Conservation (phyloP, 2,113 vertebrate species). For the Coptodon rendalli region DNA sequence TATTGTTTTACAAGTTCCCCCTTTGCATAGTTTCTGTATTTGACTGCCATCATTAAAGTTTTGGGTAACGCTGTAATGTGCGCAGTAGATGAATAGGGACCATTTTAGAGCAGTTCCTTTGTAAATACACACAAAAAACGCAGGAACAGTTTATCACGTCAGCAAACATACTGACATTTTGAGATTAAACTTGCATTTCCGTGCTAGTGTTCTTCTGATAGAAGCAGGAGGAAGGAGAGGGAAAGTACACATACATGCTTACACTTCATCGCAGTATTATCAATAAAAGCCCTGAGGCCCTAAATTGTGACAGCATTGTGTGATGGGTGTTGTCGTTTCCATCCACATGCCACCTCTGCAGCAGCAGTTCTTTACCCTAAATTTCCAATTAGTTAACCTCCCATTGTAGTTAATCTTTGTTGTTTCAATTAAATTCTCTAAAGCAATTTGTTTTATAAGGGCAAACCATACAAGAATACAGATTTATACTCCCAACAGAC, state of each 20-base stretch:
- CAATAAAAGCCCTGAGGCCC: background rate
- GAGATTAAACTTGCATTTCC: background rate
- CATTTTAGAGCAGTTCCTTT: background rate
- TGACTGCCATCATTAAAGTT: background rate
- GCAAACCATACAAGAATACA: background rate
- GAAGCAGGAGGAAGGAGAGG: background rate
- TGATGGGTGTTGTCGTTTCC: slow-evolving; percentile 7
- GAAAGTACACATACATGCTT: background rate
- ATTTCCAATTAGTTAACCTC: background rate
- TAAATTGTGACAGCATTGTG: slow-evolving; percentile 38
- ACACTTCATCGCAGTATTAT: background rate
- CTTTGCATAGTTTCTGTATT: background rate
- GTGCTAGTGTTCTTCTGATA: background rate
- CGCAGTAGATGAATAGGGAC: background rate
- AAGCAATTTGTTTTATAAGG: background rate
- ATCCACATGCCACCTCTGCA: background rate
- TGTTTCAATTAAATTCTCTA: background rate
- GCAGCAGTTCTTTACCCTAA: background rate
- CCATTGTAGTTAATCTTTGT: background rate
- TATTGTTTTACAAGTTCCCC: background rate
- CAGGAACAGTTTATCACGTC: background rate
- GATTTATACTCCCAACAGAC: background rate
- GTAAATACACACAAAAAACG: background rate
- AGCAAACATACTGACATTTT: background rate
- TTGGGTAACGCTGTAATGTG: background rate